Base-by-base conservation (phyloP, 2,888 invertebrate species). In the Linnaemya vulpina region DNA sequence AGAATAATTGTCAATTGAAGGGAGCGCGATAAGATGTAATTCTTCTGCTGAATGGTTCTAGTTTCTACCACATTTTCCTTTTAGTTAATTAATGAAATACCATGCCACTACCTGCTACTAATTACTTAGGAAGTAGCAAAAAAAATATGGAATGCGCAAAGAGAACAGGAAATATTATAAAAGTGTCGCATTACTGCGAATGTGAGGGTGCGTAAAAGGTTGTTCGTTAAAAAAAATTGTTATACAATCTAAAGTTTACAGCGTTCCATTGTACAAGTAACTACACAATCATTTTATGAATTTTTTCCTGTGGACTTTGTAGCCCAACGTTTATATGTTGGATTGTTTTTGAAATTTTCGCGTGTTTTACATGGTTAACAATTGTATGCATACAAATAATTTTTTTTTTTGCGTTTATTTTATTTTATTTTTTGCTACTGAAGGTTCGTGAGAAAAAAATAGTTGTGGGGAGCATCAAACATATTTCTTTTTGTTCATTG, bases 171-270 rank as follows among this genome's bases (percentile, higher is more conserved):
- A 63, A 20, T 46, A 46, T 30, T 76, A 74, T 53, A 55, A 40
- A 71, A 81, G 77, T 84, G 74, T 81, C 71, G 81, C 84, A 84
- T 77, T 77, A 62, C 58, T 63, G 20, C 63, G 51, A 49, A 35
- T 65, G 35, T 22, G 38, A 74, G 78, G 83, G 60, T 80, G 79
- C 76, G 76, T 76, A 67, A 58, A 77, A 67, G 70, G 68, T 75
- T 46, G 70, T 67, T 62, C 67, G 38, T 58, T 43, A 65, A 73
- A 7, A 17, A 73, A 65, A 73, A 51, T 20, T 46, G 43, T 46
- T 30, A 25, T n/a, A 53, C 38, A 60, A 40, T 0, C 5, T 25
- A 43, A 43, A 63, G 62, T 22, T 63, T 63, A 40, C 9, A 51
- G 30, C 35, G 17, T 43, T 60, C 38, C n/a, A 13, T 40, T 30